Percentiles rank a stretch among this genome's conserved stretches.
phyloP scores from a whole-genome alignment of 2,113 vertebrate genomes.

The Merops nubicus region DNA sequence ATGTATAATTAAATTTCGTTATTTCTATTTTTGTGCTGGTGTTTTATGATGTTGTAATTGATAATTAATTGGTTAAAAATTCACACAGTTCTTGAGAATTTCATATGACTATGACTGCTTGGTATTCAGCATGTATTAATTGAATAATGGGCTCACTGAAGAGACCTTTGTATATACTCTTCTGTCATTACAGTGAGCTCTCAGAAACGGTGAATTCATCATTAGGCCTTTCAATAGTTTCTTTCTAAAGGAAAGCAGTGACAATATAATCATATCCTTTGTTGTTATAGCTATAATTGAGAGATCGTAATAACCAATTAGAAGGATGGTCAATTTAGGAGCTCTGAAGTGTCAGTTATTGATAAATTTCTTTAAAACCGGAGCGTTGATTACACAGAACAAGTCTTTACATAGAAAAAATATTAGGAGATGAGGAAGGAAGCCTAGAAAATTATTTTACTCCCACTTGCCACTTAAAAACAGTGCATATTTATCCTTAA shows the following conservation, averaged over 20 bases:
- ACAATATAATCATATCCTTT: conserved; percentile 69
- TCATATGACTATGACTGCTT: conserved; percentile 75
- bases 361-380: conserved; percentile 27
- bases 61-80: conserved; percentile 86
- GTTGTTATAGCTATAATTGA: conserved; percentile 67
- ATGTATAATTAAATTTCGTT: conserved; percentile 86
- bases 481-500: conserved; percentile 47
- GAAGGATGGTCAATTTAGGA: conserved; percentile 64
- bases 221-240: conserved; percentile 74
- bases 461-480: conserved; percentile 61
- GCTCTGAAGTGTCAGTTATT: conserved; percentile 48
- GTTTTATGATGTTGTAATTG: conserved; percentile 86
- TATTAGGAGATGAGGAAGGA: background rate
- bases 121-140: conserved; percentile 76
- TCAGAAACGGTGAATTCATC: conserved; percentile 78
- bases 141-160: conserved; percentile 74
- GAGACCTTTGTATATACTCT: conserved; percentile 69
- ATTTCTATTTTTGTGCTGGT: conserved; percentile 83
- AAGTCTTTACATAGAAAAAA: background rate
- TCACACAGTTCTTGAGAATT: conserved; percentile 74
- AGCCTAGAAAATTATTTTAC: conserved; percentile 55
- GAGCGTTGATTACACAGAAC: conserved; percentile 14
- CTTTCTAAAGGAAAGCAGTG: conserved; percentile 69
- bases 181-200: conserved; percentile 64
- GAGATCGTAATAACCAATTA: conserved; percentile 67